Evolutionary conservation across 2,888 invertebrate species (phyloP).

Genomic region (Aelia acuminata): DNA sequence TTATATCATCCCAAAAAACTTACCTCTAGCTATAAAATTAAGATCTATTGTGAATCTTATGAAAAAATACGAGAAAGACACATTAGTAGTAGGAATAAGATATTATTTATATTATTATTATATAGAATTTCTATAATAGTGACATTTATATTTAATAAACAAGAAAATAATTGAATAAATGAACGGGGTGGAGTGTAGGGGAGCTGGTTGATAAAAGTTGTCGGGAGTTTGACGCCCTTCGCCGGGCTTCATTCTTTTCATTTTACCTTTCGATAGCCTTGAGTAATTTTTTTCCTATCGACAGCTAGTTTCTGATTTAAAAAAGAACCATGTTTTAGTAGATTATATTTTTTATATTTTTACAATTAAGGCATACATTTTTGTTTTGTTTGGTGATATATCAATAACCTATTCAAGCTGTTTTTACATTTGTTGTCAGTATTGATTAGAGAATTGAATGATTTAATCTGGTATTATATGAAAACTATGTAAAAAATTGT

Average conservation of each 20-base stretch:
- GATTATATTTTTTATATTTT: no score
- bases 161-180: background rate
- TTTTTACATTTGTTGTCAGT: no score
- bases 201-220: background rate
- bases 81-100: background rate
- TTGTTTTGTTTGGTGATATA: no score
- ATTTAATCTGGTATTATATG: no score
- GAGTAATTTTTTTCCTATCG: background rate
- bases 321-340: no score
- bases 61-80: background rate
- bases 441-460: no score
- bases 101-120: no score
- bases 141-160: background rate
- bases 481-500: no score
- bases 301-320: no score
- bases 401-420: no score
- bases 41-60: background rate
- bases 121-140: background rate
- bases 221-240: constrained; percentile 6
- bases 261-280: background rate
- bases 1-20: background rate
- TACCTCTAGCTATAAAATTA: background rate
- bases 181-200: background rate
- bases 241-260: constrained; percentile 11
- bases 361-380: no score